Evolutionary conservation across 1,140 invertebrate genomes (phyloP).

Genomic region (Aphelenchoides besseyi): DNA sequence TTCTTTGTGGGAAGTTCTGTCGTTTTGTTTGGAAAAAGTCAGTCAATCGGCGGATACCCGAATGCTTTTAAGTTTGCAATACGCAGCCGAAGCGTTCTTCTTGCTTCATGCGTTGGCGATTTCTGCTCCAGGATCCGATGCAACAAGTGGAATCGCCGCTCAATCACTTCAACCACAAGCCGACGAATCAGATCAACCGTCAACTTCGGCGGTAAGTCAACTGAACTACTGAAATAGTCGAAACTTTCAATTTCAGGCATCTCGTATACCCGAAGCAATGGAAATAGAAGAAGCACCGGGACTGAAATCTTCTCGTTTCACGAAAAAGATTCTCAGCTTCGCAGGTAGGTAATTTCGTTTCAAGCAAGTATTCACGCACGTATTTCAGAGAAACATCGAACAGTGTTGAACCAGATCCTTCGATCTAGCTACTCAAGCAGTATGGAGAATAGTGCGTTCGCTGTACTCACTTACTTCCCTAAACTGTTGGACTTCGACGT

Average conservation of each 20-base stretch:
- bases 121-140: slow-evolving; percentile 13
- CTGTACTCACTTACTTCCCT: slow-evolving; percentile 83
- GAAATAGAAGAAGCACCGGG: slow-evolving; percentile 18
- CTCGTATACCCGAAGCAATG: background rate
- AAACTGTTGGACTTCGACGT: slow-evolving; percentile 87
- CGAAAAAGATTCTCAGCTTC: slow-evolving; percentile 51
- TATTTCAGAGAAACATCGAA: slow-evolving; percentile 77
- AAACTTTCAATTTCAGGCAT: background rate
- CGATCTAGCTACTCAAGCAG: slow-evolving; percentile 79
- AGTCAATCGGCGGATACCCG: slow-evolving; percentile 72
- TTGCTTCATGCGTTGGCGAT: slow-evolving; percentile 48
- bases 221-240: background rate
- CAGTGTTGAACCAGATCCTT: slow-evolving; percentile 85
- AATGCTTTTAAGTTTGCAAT: slow-evolving; percentile 84
- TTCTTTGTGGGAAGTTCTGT: background rate
- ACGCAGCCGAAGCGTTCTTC: slow-evolving; percentile 73
- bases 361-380: background rate
- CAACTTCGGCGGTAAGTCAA: background rate
- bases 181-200: background rate
- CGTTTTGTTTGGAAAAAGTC: slow-evolving; percentile 13
- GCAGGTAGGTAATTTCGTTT: slow-evolving; percentile 35
- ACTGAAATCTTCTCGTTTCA: slow-evolving; percentile 49
- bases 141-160: background rate
- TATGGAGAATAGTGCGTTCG: slow-evolving; percentile 78
- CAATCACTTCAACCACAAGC: slow-evolving; percentile 9